These are phyloP conservation scores for Gymnopithys bicolor DNA, from an alignment of 2,797 vertebrate species.

Conservation along the genomic window DNA sequence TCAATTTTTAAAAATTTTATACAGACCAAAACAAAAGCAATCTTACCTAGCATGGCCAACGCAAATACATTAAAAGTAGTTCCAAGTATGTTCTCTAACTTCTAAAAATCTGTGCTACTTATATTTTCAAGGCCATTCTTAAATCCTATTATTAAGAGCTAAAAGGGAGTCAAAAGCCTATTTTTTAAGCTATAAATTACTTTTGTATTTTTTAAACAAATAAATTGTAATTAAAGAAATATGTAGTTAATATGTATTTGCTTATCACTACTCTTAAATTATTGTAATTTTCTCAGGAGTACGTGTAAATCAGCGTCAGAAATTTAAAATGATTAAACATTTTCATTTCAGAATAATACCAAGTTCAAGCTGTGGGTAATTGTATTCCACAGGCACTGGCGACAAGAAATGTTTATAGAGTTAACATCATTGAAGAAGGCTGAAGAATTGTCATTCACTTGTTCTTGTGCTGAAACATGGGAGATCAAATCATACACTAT, in stretches of 20 bases:
- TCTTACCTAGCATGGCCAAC: background rate
- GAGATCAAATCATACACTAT: background rate
- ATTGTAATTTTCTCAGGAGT: background rate
- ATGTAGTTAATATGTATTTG: background rate
- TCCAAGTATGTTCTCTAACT: background rate
- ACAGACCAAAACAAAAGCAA: background rate
- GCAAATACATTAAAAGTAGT: background rate
- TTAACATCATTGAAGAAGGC: background rate
- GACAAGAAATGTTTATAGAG: background rate
- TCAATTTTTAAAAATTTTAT: background rate
- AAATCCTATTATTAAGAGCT: background rate
- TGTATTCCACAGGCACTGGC: background rate
- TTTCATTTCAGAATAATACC: background rate
- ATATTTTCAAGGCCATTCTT: background rate
- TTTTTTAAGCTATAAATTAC: constrained; percentile 15
- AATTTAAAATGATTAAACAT: background rate
- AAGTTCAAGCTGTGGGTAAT: background rate
- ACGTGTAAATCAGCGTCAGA: background rate
- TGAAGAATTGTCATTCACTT: background rate
- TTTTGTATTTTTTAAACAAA: constrained; percentile 31
- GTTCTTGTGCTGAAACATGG: background rate
- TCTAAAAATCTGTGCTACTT: background rate
- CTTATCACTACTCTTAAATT: background rate
- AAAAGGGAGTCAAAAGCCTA: constrained; percentile 5
- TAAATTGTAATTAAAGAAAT: background rate